Evolutionary conservation across 1,140 invertebrate genomes (phyloP).

Genomic region (Caenorhabditis inopinata): DNA sequence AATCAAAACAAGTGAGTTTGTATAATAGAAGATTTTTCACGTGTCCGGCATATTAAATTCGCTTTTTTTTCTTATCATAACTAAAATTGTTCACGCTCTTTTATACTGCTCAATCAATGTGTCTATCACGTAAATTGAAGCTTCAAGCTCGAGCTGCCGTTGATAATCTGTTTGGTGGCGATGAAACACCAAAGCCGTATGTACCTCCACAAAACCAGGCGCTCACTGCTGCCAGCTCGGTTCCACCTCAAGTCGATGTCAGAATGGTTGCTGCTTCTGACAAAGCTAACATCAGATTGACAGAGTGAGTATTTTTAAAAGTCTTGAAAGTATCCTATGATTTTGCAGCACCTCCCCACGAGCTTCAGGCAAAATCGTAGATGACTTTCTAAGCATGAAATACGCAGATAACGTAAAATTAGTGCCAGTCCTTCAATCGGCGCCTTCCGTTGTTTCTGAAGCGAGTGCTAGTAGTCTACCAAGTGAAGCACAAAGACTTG

Average conservation of each 20-base stretch:
- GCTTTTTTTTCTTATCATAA: neutral
- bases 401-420: neutral
- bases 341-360: slow-evolving; percentile 1
- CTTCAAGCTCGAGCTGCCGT: slow-evolving; percentile 38
- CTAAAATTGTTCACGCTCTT: neutral
- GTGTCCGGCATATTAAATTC: too few species aligned
- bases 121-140: slow-evolving; percentile 15
- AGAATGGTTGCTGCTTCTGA: neutral
- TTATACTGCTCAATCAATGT: neutral
- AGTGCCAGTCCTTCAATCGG: neutral
- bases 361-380: slow-evolving; percentile 22
- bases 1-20: slow-evolving; percentile 37
- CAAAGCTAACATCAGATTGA: neutral
- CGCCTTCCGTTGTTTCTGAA: slow-evolving; percentile 37
- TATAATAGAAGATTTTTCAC: too few species aligned
- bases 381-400: slow-evolving; percentile 30
- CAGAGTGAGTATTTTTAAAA: neutral
- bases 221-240: neutral
- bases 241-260: neutral
- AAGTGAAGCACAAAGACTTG: slow-evolving; percentile 42
- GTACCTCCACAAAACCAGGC: neutral
- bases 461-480: slow-evolving; percentile 38
- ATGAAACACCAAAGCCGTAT: slow-evolving; percentile 7
- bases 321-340: neutral
- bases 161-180: slow-evolving; percentile 38